Percentiles rank a stretch among this genome's conserved stretches.
Conservation (phyloP, 2,888 invertebrate species). For the Drosophila subsilvestris region DNA sequence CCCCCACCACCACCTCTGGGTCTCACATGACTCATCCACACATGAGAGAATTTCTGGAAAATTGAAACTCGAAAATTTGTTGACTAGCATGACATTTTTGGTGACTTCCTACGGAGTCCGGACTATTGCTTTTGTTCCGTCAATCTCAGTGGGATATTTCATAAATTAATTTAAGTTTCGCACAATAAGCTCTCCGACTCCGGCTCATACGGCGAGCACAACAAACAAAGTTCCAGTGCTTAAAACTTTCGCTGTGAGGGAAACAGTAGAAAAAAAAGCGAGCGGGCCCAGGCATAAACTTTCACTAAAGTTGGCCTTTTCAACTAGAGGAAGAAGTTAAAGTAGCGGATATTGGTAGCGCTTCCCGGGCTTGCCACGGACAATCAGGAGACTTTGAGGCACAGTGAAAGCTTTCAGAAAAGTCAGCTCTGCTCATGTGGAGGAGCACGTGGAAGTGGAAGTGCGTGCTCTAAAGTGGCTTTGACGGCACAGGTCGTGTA, state of each 20-base stretch:
- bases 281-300: conserved; percentile 46
- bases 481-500: conserved; percentile 21
- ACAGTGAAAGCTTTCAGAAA: conserved; percentile 38
- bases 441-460: conserved; percentile 3
- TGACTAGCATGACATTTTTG: neutral
- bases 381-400: conserved; percentile 57
- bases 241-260: conserved; percentile 69
- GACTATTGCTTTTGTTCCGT: conserved; percentile 33
- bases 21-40: neutral
- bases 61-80: neutral
- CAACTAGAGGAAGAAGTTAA: conserved; percentile 53
- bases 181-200: conserved; percentile 53
- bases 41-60: neutral
- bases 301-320: conserved; percentile 56
- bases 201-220: conserved; percentile 26
- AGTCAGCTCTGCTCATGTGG: conserved; percentile 18
- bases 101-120: neutral
- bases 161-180: conserved; percentile 77
- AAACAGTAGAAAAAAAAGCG: conserved; percentile 43
- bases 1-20: neutral
- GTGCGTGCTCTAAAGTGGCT: conserved; percentile 38
- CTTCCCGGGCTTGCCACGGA: conserved; percentile 41
- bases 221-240: conserved; percentile 67
- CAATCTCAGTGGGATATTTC: conserved; percentile 62
- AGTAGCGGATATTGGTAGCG: conserved; percentile 69